Percentiles rank a stretch among this genome's conserved stretches.
Evolutionary conservation across 2,113 vertebrate species (phyloP).

Genomic region (Lampris incognitus): DNA sequence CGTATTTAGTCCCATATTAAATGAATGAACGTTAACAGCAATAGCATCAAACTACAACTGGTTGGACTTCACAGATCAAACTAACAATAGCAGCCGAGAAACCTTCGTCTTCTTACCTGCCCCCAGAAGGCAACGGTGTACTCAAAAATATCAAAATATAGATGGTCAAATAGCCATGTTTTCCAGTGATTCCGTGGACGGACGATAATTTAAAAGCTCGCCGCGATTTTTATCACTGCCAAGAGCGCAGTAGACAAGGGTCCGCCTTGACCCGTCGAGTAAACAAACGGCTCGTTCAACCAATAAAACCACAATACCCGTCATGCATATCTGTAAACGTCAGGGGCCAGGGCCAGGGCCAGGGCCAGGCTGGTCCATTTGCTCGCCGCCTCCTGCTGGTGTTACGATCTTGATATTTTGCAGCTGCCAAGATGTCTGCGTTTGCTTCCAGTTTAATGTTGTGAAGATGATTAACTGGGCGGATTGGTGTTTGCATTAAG

Average conservation of each 20-base stretch:
- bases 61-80: background rate
- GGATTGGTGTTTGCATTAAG: too few species aligned
- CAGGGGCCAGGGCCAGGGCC: too few species aligned
- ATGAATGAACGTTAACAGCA: background rate
- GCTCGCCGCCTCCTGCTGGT: too few species aligned
- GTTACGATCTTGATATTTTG: background rate
- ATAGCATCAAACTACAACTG: background rate
- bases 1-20: background rate
- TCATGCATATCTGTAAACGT: constrained; percentile 41
- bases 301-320: constrained; percentile 46
- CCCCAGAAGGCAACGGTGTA: constrained; percentile 3
- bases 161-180: constrained; percentile 34
- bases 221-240: background rate
- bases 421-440: too few species aligned
- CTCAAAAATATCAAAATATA: constrained; percentile 4
- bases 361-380: background rate
- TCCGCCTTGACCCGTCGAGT: constrained; percentile 22
- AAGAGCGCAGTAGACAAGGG: background rate
- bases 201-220: background rate
- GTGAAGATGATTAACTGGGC: too few species aligned
- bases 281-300: constrained; percentile 34
- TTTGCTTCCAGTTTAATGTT: too few species aligned
- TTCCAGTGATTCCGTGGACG: constrained; percentile 9
- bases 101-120: constrained; percentile 40
- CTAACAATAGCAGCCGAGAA: background rate